These are phyloP conservation scores for Pseudochromis fuscus DNA, from an alignment of 2,797 vertebrate species.

Conservation along the genomic window DNA sequence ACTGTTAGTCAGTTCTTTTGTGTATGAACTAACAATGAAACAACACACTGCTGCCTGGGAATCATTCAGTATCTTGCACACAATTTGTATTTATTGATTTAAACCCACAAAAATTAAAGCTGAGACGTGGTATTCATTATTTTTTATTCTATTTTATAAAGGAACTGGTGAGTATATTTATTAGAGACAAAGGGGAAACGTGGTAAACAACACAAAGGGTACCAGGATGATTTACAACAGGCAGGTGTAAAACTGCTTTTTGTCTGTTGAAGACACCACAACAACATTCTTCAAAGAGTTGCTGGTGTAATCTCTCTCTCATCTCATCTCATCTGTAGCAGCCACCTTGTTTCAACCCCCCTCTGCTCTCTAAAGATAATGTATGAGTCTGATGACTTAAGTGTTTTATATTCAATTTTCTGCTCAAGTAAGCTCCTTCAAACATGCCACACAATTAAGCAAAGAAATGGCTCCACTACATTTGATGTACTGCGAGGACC, in stretches of 20 bases:
- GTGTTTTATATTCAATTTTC: conserved; percentile 70
- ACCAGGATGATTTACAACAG: conserved; percentile 22
- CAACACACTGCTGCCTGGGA: not conserved
- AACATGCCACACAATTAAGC: conserved; percentile 60
- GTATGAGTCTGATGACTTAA: conserved; percentile 48
- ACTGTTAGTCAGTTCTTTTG: not conserved
- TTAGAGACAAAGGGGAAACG: not conserved
- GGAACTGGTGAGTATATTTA: conserved; percentile 27
- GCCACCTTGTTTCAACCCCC: conserved; percentile 5
- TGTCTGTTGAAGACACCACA: conserved; percentile 29
- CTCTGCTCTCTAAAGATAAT: conserved; percentile 41
- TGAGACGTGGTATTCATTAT: not conserved
- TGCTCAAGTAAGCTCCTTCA: conserved; percentile 69
- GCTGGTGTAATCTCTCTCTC: conserved; percentile 24
- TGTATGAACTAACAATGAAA: not conserved
- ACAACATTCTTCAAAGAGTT: conserved; percentile 26
- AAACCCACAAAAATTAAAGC: not conserved
- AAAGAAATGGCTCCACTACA: conserved; percentile 38
- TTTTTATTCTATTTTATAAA: conserved; percentile 3
- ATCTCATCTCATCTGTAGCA: conserved; percentile 35
- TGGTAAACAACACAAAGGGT: not conserved
- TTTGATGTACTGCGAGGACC: conserved; percentile 39
- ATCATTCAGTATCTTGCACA: not conserved
- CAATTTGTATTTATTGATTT: not conserved
- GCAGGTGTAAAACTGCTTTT: conserved; percentile 23